Evolutionary conservation across 2,888 invertebrate genomes (phyloP).

Genomic region (Diloba caeruleocephala): DNA sequence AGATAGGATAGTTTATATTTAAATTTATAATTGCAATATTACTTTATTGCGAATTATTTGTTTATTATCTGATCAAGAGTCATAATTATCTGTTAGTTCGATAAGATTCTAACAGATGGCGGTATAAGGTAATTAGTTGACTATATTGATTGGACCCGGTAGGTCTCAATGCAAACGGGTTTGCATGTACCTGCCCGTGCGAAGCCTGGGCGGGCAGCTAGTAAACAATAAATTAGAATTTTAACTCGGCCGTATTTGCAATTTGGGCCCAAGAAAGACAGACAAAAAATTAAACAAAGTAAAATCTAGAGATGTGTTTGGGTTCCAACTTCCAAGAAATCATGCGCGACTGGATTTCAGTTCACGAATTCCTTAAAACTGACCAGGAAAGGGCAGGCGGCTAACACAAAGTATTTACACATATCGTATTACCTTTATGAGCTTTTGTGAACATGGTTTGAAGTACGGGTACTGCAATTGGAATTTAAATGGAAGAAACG

Average conservation of each 20-base stretch:
- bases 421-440: conserved; percentile 29
- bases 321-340: conserved; percentile 65
- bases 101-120: no score
- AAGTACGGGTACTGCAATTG: neutral
- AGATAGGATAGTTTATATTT: no score
- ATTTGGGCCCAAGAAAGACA: conserved; percentile 5
- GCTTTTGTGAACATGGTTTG: conserved; percentile 32
- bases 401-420: conserved; percentile 50
- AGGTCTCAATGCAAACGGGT: no score
- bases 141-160: no score
- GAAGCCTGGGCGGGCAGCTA: no score
- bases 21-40: no score
- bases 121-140: no score
- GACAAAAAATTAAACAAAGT: conserved; percentile 32
- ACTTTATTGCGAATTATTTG: no score
- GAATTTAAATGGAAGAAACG: neutral
- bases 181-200: no score
- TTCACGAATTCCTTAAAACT: conserved; percentile 60
- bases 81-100: no score
- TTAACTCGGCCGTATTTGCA: neutral
- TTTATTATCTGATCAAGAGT: no score
- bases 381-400: conserved; percentile 60
- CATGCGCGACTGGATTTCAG: conserved; percentile 64
- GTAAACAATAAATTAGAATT: no score
- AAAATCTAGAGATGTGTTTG: conserved; percentile 23